Evolutionary conservation across 2,797 vertebrate species (phyloP), one percentile per base, ranked within the genome.

Genomic region (Fistularia commersonii): DNA sequence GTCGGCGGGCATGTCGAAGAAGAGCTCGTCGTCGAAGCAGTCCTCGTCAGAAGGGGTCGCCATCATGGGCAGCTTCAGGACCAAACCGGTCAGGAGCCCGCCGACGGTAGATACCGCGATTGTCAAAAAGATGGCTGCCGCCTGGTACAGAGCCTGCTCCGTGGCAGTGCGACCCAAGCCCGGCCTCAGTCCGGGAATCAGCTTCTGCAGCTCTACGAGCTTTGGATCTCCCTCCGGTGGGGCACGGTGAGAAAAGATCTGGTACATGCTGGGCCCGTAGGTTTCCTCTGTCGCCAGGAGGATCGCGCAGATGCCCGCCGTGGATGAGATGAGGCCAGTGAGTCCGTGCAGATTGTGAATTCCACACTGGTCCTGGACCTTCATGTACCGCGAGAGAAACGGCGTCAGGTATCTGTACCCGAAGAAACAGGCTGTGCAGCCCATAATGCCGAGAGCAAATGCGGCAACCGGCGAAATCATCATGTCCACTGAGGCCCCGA

Each of bases 261-360:
- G 72, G 11, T 78, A 69, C 35, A 82, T 45, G 0, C 10, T 76
- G 3, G 66, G 62, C 0, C 55, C 34, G 0, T 83, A 72, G 5
- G 39, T 14, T 8, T 83, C 74, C n/a, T 81, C 11, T 0, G 72
- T 36, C 1, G 69, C 66, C 14, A 68, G 8, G 41, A 88, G 61
- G 42, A 88, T 45, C 6, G 41, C 51, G 3, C 41, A 53, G 41
- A 53, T 53, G 10, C 33, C 41, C 1, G 88, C 90, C 0, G 54
- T 12, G 0, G 86, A 83, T 0, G 91, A 92, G 2, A 92, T 85
- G 44, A 92, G 74, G 31, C 90, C 90, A 0, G 92, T 91, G 46
- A 93, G 74, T 5, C 91, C 90, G 0, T 92, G 92, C 23, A 93
- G 87, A 62, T 92, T 94, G 78, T 93, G 90, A 72, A 92, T 93